Evolutionary conservation across 2,113 vertebrate genomes (phyloP).

Genomic region (Peromyscus maniculatus): DNA sequence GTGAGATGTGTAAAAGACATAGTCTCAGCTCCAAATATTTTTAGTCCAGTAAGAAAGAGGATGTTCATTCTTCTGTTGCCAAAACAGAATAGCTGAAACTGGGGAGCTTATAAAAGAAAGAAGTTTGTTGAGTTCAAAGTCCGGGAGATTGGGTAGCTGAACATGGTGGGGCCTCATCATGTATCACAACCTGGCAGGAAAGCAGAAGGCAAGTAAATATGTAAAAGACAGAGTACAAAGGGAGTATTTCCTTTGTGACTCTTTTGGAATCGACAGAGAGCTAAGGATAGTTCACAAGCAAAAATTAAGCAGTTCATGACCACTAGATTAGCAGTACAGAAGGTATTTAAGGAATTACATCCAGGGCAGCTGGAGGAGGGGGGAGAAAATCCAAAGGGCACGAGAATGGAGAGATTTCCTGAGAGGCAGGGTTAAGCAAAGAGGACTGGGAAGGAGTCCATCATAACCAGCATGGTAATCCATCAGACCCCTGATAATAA

Average conservation of each 20-base stretch:
- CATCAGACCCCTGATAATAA: neutral
- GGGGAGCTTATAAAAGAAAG: neutral
- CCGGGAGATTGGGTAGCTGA: neutral
- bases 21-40: neutral
- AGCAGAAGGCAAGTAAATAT: neutral
- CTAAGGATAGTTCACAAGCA: neutral
- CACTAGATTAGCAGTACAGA: neutral
- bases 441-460: neutral
- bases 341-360: neutral
- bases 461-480: neutral
- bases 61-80: neutral
- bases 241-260: neutral
- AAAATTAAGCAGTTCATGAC: neutral
- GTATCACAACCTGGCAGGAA: neutral
- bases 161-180: neutral
- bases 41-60: constrained; percentile 21
- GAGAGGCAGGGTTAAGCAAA: neutral
- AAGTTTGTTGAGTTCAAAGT: neutral
- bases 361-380: no score
- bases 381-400: neutral
- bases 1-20: neutral
- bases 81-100: neutral
- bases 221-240: neutral
- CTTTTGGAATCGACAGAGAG: neutral
- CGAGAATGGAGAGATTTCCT: neutral